Evolutionary conservation across 2,797 vertebrate species (phyloP).

Genomic region (Coluber constrictor): DNA sequence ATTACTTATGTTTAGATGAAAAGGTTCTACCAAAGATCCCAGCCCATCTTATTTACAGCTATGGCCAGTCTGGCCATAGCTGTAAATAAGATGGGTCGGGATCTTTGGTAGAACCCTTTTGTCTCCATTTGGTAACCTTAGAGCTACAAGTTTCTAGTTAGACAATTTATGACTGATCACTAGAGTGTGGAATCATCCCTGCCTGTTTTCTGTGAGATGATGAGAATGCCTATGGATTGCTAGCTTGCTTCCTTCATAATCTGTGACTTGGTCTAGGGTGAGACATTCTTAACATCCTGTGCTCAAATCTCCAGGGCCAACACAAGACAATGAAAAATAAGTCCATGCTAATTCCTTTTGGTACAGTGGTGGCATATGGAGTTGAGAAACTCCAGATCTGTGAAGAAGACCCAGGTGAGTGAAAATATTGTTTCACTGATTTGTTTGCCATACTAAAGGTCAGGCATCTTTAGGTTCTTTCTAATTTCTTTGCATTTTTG

Average conservation of each 20-base stretch:
- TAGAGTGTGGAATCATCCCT: neutral
- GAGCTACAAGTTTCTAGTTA: neutral
- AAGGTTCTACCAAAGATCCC: no score
- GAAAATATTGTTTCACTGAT: neutral
- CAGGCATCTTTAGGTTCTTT: neutral
- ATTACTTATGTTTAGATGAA: neutral
- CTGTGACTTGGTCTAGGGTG: neutral
- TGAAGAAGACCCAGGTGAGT: neutral
- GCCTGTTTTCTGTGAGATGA: neutral
- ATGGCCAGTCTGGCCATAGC: no score
- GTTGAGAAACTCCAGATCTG: neutral
- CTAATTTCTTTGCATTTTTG: neutral
- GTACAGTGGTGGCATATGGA: constrained; percentile 23
- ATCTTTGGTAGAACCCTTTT: neutral
- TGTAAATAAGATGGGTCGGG: no score
- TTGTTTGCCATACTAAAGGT: neutral
- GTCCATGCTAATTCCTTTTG: neutral
- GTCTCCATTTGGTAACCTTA: neutral
- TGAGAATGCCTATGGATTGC: neutral
- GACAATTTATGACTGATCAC: neutral
- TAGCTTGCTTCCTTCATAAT: neutral
- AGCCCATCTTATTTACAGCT: no score
- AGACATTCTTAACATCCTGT: neutral
- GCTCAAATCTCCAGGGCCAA: constrained; percentile 3
- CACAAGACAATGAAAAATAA: constrained; percentile 5